These are phyloP conservation scores for Nomada goodeniana DNA, from an alignment of 2,888 invertebrate genomes.

Conservation along the genomic window DNA sequence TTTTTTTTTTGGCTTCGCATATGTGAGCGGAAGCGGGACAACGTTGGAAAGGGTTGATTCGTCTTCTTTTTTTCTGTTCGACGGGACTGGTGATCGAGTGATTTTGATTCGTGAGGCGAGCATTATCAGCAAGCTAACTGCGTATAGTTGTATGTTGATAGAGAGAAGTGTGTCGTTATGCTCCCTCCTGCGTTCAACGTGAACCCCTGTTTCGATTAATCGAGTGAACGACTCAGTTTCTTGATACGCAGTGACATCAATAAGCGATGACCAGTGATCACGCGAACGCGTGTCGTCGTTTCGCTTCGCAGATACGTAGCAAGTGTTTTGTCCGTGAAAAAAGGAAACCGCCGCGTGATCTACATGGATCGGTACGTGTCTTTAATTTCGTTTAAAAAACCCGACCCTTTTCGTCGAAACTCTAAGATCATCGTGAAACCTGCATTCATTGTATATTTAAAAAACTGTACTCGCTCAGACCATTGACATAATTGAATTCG, in stretches of 20 bases:
- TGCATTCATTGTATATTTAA: too few relatives aligned
- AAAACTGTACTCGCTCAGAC: too few relatives aligned
- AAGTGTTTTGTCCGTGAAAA: constrained; percentile 35
- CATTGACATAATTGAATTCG: too few relatives aligned
- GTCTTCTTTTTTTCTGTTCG: not conserved
- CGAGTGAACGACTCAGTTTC: constrained; percentile 23
- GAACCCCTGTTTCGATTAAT: constrained; percentile 30
- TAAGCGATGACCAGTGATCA: constrained; percentile 68
- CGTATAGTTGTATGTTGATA: not conserved
- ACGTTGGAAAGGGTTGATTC: not conserved
- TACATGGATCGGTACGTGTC: constrained; percentile 62
- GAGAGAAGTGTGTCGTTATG: constrained; percentile 46
- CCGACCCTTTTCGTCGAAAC: too few relatives aligned
- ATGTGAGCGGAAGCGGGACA: not conserved
- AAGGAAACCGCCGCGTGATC: constrained; percentile 35
- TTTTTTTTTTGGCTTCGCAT: too few relatives aligned
- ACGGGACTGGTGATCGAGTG: not conserved
- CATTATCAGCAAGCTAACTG: not conserved
- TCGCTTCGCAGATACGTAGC: constrained; percentile 34
- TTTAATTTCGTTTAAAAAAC: not conserved
- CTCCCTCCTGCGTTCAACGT: constrained; percentile 2
- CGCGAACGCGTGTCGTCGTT: constrained; percentile 36
- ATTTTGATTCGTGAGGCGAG: not conserved
- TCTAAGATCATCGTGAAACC: too few relatives aligned
- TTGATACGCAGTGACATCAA: constrained; percentile 49